Base-by-base conservation (phyloP, 2,888 invertebrate species). In the Drosophila quinaria region DNA sequence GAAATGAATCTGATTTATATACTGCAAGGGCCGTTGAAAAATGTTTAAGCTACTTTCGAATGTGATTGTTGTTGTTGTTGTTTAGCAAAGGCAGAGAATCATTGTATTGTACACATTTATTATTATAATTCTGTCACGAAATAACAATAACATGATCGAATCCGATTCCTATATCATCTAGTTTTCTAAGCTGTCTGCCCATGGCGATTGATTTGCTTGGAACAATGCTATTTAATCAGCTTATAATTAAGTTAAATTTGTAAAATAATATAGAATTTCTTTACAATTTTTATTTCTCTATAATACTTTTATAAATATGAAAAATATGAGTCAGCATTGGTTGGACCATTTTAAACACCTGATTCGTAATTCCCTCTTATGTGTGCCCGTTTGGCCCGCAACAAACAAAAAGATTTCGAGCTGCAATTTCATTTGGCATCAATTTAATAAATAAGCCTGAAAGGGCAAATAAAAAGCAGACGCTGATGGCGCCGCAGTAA, bases 391-490 rank as follows among this genome's bases (percentile, higher is more conserved):
- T 44, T 46, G 8, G 10, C 2, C 39, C 6, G 6, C 3, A n/a
- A n/a, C n/a, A 63, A 70, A 50, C 22, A n/a, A 59, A 22, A 39
- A 56, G 62, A 65, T 62, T 63, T 31, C 68, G 50, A 67, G 42
- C 68, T 61, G 71, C 70, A 70, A 70, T 68, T 76, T 74, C 74
- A 81, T 67, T 87, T 70, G 63, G 70, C 76, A 84, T 84, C 87
- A 87, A 84, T 85, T 87, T 79, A 81, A 84, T 87, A 87, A 87
- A 87, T 81, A 84, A 77, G 82, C 68, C 63, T 54, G 72, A 37
- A 52, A 73, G 39, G 59, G 71, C 74, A 85, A 80, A 85, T 75
- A 89, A 85, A 84, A 78, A 70, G 52, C 77, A 79, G 80, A 77
- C 71, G 37, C 60, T 61, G 61, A 46, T 63, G 76, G 74, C 80